These are phyloP conservation scores for Troides oblongomaculatus DNA, from an alignment of 2,888 invertebrate species.

Conservation along the genomic window DNA sequence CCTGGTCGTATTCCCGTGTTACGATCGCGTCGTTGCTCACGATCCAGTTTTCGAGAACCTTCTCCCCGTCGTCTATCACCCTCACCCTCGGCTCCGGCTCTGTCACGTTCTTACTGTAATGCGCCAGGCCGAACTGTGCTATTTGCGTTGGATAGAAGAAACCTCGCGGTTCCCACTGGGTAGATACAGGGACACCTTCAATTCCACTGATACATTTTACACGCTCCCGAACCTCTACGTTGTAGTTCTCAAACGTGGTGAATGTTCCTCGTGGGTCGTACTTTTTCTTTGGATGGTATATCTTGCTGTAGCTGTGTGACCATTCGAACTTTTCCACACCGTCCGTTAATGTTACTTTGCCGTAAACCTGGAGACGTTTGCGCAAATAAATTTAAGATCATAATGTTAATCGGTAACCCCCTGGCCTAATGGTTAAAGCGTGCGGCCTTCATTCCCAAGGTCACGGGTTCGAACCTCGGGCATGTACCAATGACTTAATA, in stretches of 20 bases:
- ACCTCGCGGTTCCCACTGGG: constrained; percentile 97
- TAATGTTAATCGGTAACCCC: no score
- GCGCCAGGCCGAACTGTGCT: constrained; percentile 97
- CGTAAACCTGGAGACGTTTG: constrained; percentile 83
- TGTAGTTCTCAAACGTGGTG: constrained; percentile 98
- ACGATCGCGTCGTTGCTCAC: constrained; percentile 85
- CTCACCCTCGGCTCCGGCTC: constrained; percentile 89
- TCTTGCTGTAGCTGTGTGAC: constrained; percentile 96
- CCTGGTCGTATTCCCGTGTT: constrained; percentile 81
- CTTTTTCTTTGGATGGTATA: constrained; percentile 92
- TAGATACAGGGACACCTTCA: constrained; percentile 97
- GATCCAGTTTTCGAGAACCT: constrained; percentile 84
- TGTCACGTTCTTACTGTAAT: constrained; percentile 96
- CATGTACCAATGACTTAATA: no score
- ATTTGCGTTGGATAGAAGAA: constrained; percentile 99
- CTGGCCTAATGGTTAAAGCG: no score
- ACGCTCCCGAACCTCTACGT: constrained; percentile 96
- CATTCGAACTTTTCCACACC: constrained; percentile 93
- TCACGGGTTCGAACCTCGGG: no score
- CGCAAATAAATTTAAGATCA: no score
- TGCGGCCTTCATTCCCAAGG: no score
- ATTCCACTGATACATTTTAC: constrained; percentile 97
- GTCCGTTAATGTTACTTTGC: constrained; percentile 87
- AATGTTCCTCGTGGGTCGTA: constrained; percentile 95
- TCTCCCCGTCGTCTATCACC: constrained; percentile 87